Base-by-base conservation (phyloP, 2,888 invertebrate species). In the Asteroscopus sphinx region DNA sequence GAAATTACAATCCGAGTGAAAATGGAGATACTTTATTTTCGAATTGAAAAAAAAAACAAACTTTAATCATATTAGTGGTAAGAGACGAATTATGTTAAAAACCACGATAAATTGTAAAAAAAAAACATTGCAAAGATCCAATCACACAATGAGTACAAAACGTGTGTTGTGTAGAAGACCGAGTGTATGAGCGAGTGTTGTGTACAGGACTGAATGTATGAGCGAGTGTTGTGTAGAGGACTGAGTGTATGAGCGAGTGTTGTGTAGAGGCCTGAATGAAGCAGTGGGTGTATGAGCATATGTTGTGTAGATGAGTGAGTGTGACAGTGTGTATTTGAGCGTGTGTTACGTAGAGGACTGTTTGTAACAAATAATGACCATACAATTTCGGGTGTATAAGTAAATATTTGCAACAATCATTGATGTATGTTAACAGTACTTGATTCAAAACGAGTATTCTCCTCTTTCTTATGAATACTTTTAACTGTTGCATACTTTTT, bases 401-500 rank as follows among this genome's bases (percentile, higher is more conserved):
- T n/a, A n/a, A n/a, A n/a, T n/a, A n/a, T n/a, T n/a, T n/a, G n/a
- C n/a, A n/a, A n/a, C n/a, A 21, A 21, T 21, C 21, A 21, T 21
- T 21, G 21, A 0, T 16, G n/a, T 4, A 8, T 2, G 25, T 6
- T 30, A 0, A 0, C 17, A 0, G 65, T 63, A n/a, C 36, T 55
- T 0, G 36, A 36, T 0, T 3, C 32, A 13, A 36, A 47, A 12
- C 3, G 15, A 12, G 35, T 40, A 0, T 21, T 7, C 0, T 45
- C 16, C 3, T 41, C 39, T 17, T 57, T 59, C 1, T 57, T 57
- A 16, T 70, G 71, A 1, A 45, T 2, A 25, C 8, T 52, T n/a
- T 79, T 77, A 0, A 42, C 30, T 0, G 82, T 79, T 0, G 84
- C 70, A 11, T 44, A 37, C 28, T 84, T 85, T 13, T 82, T 86